A percentile compares a stretch with the other conserved stretches of the same genome.
Conservation (phyloP, 1,140 invertebrate species). For the Drosophila watanabei region DNA sequence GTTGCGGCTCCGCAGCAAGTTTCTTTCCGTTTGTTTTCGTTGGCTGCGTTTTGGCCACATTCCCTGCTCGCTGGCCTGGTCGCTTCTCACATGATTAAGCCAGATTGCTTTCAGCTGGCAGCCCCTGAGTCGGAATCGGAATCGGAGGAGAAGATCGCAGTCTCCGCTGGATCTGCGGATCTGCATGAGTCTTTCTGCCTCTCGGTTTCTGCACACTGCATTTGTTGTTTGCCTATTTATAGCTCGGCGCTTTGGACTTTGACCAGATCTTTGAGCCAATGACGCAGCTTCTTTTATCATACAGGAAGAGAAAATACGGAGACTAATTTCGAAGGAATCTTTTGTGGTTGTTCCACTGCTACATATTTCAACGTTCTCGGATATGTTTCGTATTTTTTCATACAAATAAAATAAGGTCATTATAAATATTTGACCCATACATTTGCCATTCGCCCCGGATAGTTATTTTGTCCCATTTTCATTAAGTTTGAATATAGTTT, state of each 20-base stretch:
- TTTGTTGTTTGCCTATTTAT: conserved; percentile 64
- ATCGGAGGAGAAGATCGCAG: conserved; percentile 17
- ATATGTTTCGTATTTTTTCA: no score
- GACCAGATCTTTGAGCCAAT: conserved; percentile 56
- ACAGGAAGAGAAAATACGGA: background rate
- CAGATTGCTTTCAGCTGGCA: conserved; percentile 76
- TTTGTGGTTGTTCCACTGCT: no score
- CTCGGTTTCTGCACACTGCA: conserved; percentile 44
- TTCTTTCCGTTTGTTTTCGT: conserved; percentile 62
- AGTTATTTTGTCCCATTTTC: no score
- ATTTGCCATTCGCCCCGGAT: no score
- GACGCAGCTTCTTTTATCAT: conserved; percentile 64
- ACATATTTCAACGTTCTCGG: no score
- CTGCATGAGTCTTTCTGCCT: conserved; percentile 22
- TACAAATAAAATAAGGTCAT: no score
- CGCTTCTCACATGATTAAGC: conserved; percentile 83
- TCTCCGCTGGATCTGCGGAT: conserved; percentile 29
- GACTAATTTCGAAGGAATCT: background rate
- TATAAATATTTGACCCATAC: no score
- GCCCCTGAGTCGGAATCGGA: conserved; percentile 21
- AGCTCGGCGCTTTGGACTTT: conserved; percentile 69
- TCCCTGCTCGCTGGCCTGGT: conserved; percentile 43
- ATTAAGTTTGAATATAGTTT: no score
- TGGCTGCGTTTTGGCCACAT: conserved; percentile 36
- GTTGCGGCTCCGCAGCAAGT: conserved; percentile 46